Evolutionary conservation across 2,888 invertebrate species (phyloP), one percentile per base, ranked within the genome.

Genomic region (Trichopria drosophilae): DNA sequence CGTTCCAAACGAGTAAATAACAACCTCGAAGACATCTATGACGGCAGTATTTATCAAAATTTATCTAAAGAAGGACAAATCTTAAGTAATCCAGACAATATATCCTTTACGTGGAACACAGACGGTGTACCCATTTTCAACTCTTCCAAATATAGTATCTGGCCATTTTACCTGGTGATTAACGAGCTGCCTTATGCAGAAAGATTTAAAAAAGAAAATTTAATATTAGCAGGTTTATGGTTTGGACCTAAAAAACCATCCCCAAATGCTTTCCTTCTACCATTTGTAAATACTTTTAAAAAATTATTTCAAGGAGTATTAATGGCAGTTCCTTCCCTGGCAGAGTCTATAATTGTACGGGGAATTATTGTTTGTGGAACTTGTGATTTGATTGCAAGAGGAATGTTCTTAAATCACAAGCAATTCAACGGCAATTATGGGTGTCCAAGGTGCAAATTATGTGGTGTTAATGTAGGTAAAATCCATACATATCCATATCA

Each of bases 11-110:
- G n/a, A n/a, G n/a, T n/a, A n/a, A n/a, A n/a, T 9, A 15, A 26
- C 7, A 50, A 54, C 51, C 48, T 36, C 12, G 52, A 59, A 32
- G 57, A 60, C 28, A 52, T 58, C 10, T 55, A 51, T 22, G 58
- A 58, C 29, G 60, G 60, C 0, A 10, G 20, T 9, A 22, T 60
- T 6, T 55, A 60, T 37, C 52, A 44, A 13, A 35, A 49, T 26
- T 19, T 50, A 13, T 18, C 40, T 6, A 15, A 5, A 18, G 45
- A 48, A 6, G n/a, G n/a, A n/a, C n/a, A n/a, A n/a, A 26, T 50
- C 31, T 16, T 57, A 16, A 37, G 31, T 1, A 42, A 53, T 42
- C 12, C 15, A 3, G 50, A 53, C 20, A 55, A 57, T 36, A 46
- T 59, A 1, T 54, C 55, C 7, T 49, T 57, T 18, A 50, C 32